These are phyloP conservation scores for Galago senegalensis DNA, from an alignment of 2,797 vertebrate genomes.

Conservation along the genomic window DNA sequence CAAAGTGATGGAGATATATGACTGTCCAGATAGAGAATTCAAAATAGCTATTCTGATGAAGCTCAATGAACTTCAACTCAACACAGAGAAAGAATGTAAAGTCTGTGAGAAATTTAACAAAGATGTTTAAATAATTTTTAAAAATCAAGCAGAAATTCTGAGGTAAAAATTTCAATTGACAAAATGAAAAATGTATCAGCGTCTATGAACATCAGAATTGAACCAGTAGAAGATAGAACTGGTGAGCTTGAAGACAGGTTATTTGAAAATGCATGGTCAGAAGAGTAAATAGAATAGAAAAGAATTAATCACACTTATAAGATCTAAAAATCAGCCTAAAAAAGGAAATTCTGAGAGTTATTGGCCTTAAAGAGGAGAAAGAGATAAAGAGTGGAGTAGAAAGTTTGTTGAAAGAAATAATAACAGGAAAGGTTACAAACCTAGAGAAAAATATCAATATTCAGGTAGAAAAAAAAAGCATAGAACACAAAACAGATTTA, in stretches of 20 bases:
- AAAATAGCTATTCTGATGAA: background rate
- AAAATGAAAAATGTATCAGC: background rate
- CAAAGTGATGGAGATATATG: background rate
- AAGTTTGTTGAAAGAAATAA: no score
- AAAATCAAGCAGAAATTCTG: background rate
- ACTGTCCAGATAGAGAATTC: background rate
- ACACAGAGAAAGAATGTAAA: background rate
- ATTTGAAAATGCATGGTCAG: background rate
- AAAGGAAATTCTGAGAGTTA: no score
- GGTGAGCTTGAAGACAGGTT: background rate
- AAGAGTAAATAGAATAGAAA: background rate
- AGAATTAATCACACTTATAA: background rate
- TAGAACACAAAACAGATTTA: no score
- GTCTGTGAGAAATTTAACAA: no score
- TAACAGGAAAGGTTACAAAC: no score
- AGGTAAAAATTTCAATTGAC: background rate
- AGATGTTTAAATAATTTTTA: no score
- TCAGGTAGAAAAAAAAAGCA: no score
- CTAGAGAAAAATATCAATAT: no score
- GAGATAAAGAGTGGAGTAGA: no score
- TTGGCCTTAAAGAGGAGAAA: no score
- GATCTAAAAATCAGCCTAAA: no score
- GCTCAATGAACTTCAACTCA: background rate
- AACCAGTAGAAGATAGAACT: background rate
- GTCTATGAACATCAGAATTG: background rate